Conservation (phyloP, 2,888 invertebrate genomes). For the Pristionchus maxplancki region DNA sequence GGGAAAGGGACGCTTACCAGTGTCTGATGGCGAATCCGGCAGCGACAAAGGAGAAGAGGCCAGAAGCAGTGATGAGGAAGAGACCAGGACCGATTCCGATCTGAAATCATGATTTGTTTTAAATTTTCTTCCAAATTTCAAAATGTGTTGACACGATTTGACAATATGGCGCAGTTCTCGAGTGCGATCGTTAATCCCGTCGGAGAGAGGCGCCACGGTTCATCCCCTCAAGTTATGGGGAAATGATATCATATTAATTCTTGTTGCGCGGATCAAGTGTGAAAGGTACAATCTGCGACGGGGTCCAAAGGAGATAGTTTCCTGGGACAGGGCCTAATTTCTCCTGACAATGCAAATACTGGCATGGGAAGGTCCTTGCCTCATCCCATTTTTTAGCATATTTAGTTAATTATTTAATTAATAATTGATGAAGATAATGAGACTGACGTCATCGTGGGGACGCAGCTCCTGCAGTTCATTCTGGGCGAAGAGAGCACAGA, state of each 20-base stretch:
- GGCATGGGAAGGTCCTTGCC: no score
- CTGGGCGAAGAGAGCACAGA: slow-evolving; percentile 51
- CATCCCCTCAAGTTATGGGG: neutral
- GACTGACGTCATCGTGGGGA: slow-evolving; percentile 49
- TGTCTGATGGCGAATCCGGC: slow-evolving; percentile 50
- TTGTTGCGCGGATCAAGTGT: no score
- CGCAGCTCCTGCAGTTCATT: slow-evolving; percentile 50
- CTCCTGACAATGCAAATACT: no score
- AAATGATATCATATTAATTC: neutral
- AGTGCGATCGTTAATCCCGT: neutral
- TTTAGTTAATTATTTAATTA: neutral
- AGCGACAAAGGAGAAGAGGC: slow-evolving; percentile 43
- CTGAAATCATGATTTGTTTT: neutral
- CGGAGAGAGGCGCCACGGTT: neutral
- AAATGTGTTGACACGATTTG: no score
- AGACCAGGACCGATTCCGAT: slow-evolving; percentile 51
- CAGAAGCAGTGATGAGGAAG: slow-evolving; percentile 51
- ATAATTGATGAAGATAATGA: neutral
- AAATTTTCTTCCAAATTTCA: neutral
- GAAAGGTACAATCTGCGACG: no score
- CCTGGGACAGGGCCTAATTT: no score
- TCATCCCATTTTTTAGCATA: no score
- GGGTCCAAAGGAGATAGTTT: no score
- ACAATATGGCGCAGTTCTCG: no score
- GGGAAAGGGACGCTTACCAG: slow-evolving; percentile 18